phyloP scores from a whole-genome alignment of 2,113 vertebrate genomes.

The Monopterus albus region DNA sequence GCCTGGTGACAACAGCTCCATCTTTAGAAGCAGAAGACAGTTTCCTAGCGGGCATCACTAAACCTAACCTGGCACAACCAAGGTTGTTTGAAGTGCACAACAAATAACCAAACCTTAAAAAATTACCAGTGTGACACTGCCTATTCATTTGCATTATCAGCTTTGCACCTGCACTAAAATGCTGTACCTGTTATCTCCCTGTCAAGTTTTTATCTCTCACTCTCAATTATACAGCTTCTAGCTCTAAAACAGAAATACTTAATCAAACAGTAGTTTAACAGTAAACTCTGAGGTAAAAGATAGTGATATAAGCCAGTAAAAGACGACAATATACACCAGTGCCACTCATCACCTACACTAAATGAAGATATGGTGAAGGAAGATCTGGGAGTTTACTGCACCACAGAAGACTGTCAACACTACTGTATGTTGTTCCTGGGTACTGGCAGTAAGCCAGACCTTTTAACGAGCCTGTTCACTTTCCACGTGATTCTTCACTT shows the following conservation, averaged over 20 bases:
- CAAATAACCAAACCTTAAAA: background rate
- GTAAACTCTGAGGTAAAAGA: background rate
- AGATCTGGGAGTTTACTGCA: conserved; percentile 36
- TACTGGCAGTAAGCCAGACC: conserved; percentile 27
- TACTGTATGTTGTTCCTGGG: background rate
- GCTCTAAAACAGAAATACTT: background rate
- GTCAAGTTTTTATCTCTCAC: background rate
- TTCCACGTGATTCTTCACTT: conserved; percentile 32
- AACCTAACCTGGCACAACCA: background rate
- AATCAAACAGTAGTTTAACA: background rate
- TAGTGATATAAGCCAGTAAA: background rate
- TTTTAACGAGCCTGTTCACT: conserved; percentile 31
- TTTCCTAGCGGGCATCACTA: background rate
- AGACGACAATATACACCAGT: background rate
- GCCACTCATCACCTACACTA: background rate
- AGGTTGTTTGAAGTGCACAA: background rate
- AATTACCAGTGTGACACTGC: background rate
- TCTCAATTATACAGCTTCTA: background rate
- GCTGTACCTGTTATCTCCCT: background rate
- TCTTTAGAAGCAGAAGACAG: conserved; percentile 34
- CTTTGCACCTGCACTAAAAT: background rate
- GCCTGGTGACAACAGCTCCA: conserved; percentile 27
- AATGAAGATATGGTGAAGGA: conserved; percentile 23
- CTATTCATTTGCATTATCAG: background rate
- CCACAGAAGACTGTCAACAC: conserved; percentile 25